These are phyloP conservation scores for Rissa tridactyla DNA, from an alignment of 2,113 vertebrate species.

Conservation along the genomic window DNA sequence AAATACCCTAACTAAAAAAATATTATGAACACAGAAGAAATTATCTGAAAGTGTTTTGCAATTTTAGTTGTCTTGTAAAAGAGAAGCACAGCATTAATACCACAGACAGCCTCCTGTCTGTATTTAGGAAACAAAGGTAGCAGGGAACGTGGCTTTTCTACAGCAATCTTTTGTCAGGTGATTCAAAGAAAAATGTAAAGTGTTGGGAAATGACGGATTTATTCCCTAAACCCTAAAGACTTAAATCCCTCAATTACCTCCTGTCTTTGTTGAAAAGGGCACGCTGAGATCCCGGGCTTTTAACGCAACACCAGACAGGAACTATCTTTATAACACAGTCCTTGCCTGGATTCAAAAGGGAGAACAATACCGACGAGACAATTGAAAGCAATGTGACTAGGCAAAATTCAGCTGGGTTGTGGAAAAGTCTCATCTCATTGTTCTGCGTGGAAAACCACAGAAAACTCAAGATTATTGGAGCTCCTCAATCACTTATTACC, in stretches of 20 bases:
- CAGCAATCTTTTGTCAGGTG: neutral
- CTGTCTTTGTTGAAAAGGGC: neutral
- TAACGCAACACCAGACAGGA: neutral
- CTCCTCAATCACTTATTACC: neutral
- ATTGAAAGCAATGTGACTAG: neutral
- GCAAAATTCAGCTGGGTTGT: neutral
- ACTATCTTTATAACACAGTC: neutral
- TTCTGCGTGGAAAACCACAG: neutral
- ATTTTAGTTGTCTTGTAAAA: neutral
- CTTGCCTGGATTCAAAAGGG: neutral
- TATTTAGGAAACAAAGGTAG: neutral
- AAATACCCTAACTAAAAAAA: neutral
- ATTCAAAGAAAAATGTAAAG: neutral
- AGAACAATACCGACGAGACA: neutral
- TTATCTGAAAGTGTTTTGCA: neutral
- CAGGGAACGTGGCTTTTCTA: neutral
- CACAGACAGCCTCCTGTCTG: neutral
- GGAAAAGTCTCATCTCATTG: neutral
- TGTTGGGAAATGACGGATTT: neutral
- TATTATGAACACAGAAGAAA: neutral
- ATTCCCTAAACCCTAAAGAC: neutral
- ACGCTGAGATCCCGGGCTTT: neutral
- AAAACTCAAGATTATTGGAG: neutral
- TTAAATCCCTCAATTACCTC: neutral
- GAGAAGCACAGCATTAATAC: neutral